These are phyloP conservation scores for Sitta europaea DNA, from an alignment of 2,113 vertebrate species.

Conservation along the genomic window DNA sequence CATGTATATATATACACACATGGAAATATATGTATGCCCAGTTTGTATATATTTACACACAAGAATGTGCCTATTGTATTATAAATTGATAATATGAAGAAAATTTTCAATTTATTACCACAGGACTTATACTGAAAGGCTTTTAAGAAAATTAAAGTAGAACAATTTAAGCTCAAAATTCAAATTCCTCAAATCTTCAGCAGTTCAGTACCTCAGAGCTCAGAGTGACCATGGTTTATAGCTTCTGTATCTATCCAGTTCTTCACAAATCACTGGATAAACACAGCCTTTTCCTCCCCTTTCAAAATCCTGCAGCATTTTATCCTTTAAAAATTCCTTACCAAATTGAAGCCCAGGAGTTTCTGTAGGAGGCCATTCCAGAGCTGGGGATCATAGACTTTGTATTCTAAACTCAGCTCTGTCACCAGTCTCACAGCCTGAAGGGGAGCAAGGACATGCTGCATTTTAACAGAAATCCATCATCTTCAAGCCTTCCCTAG, in stretches of 20 bases:
- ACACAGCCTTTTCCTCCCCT: neutral
- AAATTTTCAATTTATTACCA: neutral
- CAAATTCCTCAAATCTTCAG: neutral
- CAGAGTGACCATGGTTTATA: neutral
- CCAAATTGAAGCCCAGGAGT: conserved; percentile 88
- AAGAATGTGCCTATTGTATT: neutral
- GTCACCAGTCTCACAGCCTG: conserved; percentile 89
- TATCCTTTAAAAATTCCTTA: conserved; percentile 51
- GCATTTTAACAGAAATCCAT: neutral
- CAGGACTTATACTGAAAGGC: neutral
- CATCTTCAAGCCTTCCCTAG: neutral
- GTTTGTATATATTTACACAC: neutral
- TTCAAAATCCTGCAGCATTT: neutral
- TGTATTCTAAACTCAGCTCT: conserved; percentile 90
- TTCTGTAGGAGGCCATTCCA: conserved; percentile 94
- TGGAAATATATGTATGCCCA: neutral
- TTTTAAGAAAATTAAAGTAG: neutral
- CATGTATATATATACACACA: accelerated
- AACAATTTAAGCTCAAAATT: neutral
- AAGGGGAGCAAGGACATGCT: neutral
- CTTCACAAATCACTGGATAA: neutral
- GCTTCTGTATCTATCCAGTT: neutral
- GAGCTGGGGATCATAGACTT: conserved; percentile 85
- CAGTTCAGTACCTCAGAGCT: neutral
- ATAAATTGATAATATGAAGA: neutral